These are phyloP conservation scores for Trachurus trachurus DNA, from an alignment of 2,797 vertebrate genomes.

Conservation along the genomic window DNA sequence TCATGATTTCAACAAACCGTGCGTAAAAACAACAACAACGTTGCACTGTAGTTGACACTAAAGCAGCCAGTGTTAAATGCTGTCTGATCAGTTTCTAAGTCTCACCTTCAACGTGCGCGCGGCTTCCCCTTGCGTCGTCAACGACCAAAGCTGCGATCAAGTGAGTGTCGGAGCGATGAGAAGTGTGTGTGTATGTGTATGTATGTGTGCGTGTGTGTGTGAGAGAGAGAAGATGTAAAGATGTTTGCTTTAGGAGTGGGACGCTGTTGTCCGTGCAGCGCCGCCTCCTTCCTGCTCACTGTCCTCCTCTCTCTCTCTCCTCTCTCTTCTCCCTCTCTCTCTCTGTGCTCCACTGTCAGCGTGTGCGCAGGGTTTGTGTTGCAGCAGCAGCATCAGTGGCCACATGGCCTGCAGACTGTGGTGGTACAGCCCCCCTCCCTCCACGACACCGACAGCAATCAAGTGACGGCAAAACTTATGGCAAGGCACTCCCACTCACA, in stretches of 20 bases:
- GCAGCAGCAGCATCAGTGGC: constrained; percentile 73
- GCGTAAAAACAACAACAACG: no score
- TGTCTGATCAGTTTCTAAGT: constrained; percentile 32
- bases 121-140: constrained; percentile 64
- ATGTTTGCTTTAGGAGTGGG: constrained; percentile 58
- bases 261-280: constrained; percentile 69
- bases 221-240: constrained; percentile 34
- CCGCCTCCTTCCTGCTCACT: constrained; percentile 59
- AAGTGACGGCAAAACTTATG: constrained; percentile 90
- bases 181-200: constrained; percentile 4
- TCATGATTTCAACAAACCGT: background rate
- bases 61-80: background rate
- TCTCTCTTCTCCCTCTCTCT: constrained; percentile 57
- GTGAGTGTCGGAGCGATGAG: constrained; percentile 26
- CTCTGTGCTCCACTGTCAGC: constrained; percentile 63
- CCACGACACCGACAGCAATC: constrained; percentile 85
- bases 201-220: no score
- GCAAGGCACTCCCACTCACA: constrained; percentile 91
- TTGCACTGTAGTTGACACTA: background rate
- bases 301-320: constrained; percentile 57
- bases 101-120: constrained; percentile 73
- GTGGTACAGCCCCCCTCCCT: constrained; percentile 76
- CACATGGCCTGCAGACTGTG: constrained; percentile 81
- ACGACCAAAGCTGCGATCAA: constrained; percentile 49
- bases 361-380: constrained; percentile 68